These are phyloP conservation scores for Fratercula arctica DNA, from an alignment of 2,797 vertebrate species.

Conservation along the genomic window DNA sequence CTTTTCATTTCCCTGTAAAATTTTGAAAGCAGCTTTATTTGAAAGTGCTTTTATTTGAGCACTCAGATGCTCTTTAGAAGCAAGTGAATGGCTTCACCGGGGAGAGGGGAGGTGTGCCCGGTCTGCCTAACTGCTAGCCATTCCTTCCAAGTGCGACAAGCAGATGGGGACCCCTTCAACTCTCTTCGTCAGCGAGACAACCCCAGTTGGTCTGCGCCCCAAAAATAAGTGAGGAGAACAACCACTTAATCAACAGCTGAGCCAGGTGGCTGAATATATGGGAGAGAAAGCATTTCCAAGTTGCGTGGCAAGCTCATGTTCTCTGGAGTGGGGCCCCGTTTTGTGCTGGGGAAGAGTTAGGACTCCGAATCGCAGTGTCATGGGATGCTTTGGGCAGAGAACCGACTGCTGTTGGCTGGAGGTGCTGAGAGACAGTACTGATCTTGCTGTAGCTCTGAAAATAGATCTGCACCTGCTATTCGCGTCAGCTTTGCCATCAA, in stretches of 20 bases:
- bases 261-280: slow-evolving; percentile 25
- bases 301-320: slow-evolving; percentile 22
- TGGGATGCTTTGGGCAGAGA: slow-evolving; percentile 24
- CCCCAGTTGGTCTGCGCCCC: not conserved
- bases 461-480: slow-evolving; percentile 47
- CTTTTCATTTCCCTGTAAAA: not conserved
- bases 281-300: not conserved
- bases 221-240: not conserved
- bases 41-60: not conserved
- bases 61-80: too few relatives aligned
- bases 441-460: slow-evolving; percentile 31
- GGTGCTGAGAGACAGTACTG: not conserved
- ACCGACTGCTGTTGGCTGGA: slow-evolving; percentile 28
- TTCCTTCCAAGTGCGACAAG: not conserved
- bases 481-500: not conserved
- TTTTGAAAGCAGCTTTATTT: not conserved
- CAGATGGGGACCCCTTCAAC: not conserved
- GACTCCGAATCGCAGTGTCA: not conserved
- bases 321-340: not conserved
- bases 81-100: not conserved
- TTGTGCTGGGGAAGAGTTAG: slow-evolving; percentile 1
- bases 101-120: not conserved
- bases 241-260: not conserved
- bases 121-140: not conserved
- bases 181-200: not conserved